These are phyloP conservation scores for Zaprionus vittiger DNA, from an alignment of 1,140 invertebrate genomes.

Conservation along the genomic window DNA sequence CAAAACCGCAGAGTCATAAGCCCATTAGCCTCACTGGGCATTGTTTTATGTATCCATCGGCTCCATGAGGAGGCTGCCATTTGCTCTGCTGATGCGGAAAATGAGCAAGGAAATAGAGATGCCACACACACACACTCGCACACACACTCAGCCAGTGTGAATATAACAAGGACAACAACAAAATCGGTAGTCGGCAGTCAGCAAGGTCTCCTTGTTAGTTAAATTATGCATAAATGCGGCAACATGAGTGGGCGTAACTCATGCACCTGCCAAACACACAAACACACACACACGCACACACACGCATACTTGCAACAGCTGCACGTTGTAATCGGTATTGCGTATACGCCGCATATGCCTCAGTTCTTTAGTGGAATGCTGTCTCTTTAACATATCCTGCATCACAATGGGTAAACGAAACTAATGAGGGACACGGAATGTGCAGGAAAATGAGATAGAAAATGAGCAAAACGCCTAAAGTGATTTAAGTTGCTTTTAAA, in stretches of 20 bases:
- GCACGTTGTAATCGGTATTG: constrained; percentile 26
- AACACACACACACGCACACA: not conserved
- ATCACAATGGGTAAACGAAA: constrained; percentile 6
- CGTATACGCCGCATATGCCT: constrained; percentile 33
- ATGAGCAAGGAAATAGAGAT: constrained; percentile 73
- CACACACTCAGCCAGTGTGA: constrained; percentile 26
- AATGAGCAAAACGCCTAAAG: not conserved
- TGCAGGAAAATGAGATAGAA: not conserved
- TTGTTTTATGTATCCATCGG: constrained; percentile 45
- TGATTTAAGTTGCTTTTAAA: constrained; percentile 14
- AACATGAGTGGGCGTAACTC: constrained; percentile 26
- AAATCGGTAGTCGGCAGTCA: constrained; percentile 21
- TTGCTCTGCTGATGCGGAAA: constrained; percentile 77
- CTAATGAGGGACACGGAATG: constrained; percentile 18
- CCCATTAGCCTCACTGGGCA: constrained; percentile 62
- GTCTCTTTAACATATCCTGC: constrained; percentile 12
- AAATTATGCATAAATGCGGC: constrained; percentile 76
- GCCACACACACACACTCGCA: constrained; percentile 12
- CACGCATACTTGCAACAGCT: not conserved
- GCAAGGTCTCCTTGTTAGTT: constrained; percentile 75
- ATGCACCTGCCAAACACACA: constrained; percentile 39
- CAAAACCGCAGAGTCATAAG: constrained; percentile 79
- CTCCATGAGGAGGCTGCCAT: constrained; percentile 58
- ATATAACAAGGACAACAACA: constrained; percentile 61
- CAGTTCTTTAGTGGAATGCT: not conserved